phyloP scores from a whole-genome alignment of 2,888 invertebrate genomes.

The Parascotia fuliginaria region DNA sequence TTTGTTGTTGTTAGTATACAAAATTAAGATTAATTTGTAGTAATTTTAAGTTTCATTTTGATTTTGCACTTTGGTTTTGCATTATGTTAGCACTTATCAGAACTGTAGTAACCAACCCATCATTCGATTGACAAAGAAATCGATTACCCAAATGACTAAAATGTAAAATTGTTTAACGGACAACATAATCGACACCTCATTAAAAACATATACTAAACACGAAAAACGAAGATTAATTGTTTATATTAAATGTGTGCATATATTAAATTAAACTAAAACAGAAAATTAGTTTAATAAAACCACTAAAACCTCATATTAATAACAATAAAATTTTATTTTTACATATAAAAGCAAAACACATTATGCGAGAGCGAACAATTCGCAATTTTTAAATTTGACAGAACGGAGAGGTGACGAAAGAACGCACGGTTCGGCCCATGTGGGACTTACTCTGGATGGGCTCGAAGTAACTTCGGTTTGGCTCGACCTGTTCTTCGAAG shows the following conservation, averaged over 20 bases:
- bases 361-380: constrained; percentile 33
- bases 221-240: neutral
- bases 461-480: constrained; percentile 52
- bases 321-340: neutral
- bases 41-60: too few relatives aligned
- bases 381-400: constrained; percentile 1
- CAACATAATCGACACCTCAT: neutral
- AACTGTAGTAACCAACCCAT: too few relatives aligned
- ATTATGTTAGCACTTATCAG: too few relatives aligned
- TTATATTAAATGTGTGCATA: neutral
- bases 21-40: too few relatives aligned
- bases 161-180: neutral
- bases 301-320: neutral
- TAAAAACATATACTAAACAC: neutral
- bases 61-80: too few relatives aligned
- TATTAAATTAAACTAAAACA: neutral
- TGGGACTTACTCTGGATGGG: constrained; percentile 69
- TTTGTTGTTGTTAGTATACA: neutral
- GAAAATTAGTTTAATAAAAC: constrained; percentile 2
- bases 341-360: constrained; percentile 12
- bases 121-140: too few relatives aligned
- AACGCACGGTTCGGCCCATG: constrained; percentile 24
- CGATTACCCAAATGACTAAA: too few relatives aligned
- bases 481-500: constrained; percentile 56
- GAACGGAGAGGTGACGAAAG: constrained; percentile 22